Evolutionary conservation across 1,140 invertebrate species (phyloP).

Genomic region (Littorina saxatilis): DNA sequence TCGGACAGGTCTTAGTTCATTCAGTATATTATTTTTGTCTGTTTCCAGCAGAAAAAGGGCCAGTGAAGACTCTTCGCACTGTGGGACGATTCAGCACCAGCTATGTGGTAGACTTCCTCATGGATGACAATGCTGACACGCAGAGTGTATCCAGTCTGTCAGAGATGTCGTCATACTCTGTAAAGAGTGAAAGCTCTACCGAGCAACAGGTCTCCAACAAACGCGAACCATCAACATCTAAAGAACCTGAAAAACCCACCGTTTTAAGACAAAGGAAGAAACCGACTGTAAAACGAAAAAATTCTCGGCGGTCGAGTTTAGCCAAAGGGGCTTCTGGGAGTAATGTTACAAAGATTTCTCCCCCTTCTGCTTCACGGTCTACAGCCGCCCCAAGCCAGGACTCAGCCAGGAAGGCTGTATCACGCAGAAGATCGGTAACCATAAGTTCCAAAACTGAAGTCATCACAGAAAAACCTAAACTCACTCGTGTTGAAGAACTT

Average conservation of each 20-base stretch:
- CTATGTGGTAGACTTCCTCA: conserved; percentile 56
- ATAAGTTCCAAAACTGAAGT: neutral
- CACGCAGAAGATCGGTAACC: neutral
- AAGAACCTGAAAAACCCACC: too few species aligned
- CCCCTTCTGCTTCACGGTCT: too few species aligned
- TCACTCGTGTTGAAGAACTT: too few species aligned
- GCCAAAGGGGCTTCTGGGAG: too few species aligned
- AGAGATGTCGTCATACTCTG: neutral
- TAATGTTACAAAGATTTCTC: too few species aligned
- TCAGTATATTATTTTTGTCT: too few species aligned
- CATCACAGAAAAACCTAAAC: neutral
- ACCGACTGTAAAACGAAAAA: too few species aligned
- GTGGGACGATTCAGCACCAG: conserved; percentile 45
- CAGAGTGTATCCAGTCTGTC: conserved; percentile 15
- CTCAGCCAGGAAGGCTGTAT: neutral
- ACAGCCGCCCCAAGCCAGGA: neutral
- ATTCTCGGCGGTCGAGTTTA: too few species aligned
- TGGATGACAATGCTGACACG: conserved; percentile 54
- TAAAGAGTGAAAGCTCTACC: neutral
- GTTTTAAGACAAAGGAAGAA: too few species aligned
- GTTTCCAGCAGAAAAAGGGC: neutral
- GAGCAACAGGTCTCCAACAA: too few species aligned
- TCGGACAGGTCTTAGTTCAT: too few species aligned
- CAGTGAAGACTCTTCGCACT: neutral
- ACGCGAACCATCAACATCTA: too few species aligned